Evolutionary conservation across 2,113 vertebrate species (phyloP).

Genomic region (Aspiorhynchus laticeps): DNA sequence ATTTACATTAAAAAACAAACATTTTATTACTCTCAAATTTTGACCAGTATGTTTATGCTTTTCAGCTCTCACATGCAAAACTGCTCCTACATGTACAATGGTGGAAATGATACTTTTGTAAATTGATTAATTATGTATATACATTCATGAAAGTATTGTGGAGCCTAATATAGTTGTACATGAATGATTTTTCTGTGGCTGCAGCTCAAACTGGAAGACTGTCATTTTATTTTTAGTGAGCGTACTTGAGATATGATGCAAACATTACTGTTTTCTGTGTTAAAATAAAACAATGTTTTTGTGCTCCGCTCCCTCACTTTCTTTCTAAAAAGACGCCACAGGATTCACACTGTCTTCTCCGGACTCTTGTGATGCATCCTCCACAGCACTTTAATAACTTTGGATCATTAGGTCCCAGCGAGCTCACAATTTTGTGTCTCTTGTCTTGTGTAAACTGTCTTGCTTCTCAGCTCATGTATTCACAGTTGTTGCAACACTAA

Average conservation of each 20-base stretch:
- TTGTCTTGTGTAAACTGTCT: neutral
- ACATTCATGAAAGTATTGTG: neutral
- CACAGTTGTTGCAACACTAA: neutral
- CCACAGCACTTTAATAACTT: neutral
- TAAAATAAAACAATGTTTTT: neutral
- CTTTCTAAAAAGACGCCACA: neutral
- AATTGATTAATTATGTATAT: neutral
- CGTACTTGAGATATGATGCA: neutral
- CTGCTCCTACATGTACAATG: neutral
- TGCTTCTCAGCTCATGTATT: neutral
- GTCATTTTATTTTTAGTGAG: neutral
- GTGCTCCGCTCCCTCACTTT: neutral
- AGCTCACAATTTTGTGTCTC: neutral
- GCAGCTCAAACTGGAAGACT: neutral
- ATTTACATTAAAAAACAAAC: too few relatives aligned
- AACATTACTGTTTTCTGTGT: neutral
- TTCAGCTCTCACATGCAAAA: neutral
- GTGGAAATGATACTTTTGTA: neutral
- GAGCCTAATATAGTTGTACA: neutral
- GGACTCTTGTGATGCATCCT: neutral
- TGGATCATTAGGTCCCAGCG: neutral
- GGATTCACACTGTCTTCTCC: neutral
- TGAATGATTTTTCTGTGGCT: neutral
- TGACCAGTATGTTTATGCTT: too few relatives aligned
- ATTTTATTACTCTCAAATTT: too few relatives aligned